phyloP scores from a whole-genome alignment of 2,113 vertebrate genomes.

The Coreoperca whiteheadi region DNA sequence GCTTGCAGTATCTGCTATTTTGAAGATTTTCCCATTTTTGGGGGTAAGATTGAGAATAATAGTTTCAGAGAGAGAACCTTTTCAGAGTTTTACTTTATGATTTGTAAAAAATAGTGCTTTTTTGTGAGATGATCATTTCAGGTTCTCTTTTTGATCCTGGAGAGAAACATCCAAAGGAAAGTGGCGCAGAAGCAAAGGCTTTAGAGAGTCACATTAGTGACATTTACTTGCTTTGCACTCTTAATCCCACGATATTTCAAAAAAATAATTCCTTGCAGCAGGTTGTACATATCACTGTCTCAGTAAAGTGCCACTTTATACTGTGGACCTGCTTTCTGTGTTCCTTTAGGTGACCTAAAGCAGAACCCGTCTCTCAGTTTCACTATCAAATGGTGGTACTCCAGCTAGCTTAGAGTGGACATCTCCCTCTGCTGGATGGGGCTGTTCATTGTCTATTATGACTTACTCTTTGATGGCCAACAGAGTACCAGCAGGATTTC shows the following conservation, averaged over 20 bases:
- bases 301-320: constrained; percentile 1
- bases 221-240: constrained; percentile 18
- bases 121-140: constrained; percentile 30
- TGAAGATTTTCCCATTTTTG: constrained; percentile 2
- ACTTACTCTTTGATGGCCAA: constrained; percentile 31
- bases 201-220: background rate
- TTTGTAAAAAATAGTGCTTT: constrained; percentile 3
- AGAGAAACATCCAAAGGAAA: background rate
- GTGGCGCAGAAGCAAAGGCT: background rate
- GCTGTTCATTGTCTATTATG: constrained; percentile 41
- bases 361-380: constrained; percentile 17
- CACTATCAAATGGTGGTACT: background rate
- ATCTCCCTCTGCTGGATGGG: constrained; percentile 73
- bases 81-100: constrained; percentile 5
- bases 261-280: constrained; percentile 7
- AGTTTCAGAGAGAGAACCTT: background rate
- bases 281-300: constrained; percentile 6
- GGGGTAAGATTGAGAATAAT: background rate
- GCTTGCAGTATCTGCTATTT: background rate
- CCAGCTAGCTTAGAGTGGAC: constrained; percentile 28
- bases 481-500: constrained; percentile 45
- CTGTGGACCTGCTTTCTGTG: background rate
- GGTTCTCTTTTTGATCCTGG: constrained; percentile 9
- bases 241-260: background rate
- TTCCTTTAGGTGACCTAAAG: constrained; percentile 1